Evolutionary conservation across 2,797 vertebrate species (phyloP), one percentile per base, ranked within the genome.

Genomic region (Clamator glandarius): DNA sequence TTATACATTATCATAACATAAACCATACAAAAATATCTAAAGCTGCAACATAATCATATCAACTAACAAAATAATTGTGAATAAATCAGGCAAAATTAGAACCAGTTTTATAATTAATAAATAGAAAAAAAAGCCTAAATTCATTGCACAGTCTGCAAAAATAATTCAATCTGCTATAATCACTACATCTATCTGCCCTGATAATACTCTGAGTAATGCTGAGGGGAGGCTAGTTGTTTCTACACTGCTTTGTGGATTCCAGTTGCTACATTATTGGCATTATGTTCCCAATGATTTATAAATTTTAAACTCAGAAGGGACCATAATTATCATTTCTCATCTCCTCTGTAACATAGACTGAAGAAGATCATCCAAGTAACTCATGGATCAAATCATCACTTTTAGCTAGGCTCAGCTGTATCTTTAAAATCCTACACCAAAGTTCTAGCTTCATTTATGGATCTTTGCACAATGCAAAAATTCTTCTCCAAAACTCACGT

Each of bases 301-400:
- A 63, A 93, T 74, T 91, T 84, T 69, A 80, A 87, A 73, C 63
- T 66, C 72, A 57, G 51, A 67, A 79, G 44, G 44, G 55, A 84
- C 33, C 77, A 44, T 13, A 84, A 69, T 0, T 6, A 84, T 70
- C 55, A 42, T 62, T 31, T 52, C 35, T 89, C 67, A 61, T 14
- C 44, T 75, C 59, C 33, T 33, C 35, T 36, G 68, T 67, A 82
- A 87, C 5, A 92, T 12, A 95, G 84, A 78, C 39, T 5, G 12
- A 86, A 90, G 67, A 70, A 75, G 63, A 92, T 84, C 77, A 87
- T 48, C 54, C 33, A 55, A 84, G 58, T 61, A 90, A 92, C 29
- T 63, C 57, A 68, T 8, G 81, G 52, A 85, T 77, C 46, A 91
- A 68, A 81, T 77, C 14, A 48, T 46, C 39, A 68, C 67, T 73